These are phyloP conservation scores for Gallinago nigripennis DNA, from an alignment of 2,797 vertebrate species.

Conservation along the genomic window DNA sequence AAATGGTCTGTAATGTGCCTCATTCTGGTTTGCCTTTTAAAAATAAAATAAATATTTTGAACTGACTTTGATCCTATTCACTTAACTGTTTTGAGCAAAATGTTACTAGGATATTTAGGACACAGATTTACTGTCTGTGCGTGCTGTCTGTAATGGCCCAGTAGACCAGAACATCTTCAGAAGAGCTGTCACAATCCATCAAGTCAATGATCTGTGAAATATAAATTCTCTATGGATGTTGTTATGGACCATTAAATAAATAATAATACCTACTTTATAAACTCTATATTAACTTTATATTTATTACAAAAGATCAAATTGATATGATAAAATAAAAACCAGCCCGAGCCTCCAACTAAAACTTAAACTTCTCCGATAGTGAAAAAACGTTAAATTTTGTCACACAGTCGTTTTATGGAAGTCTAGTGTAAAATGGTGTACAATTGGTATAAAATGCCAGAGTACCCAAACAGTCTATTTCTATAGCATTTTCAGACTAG, in stretches of 20 bases:
- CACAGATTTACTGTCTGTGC: slow-evolving; percentile 52
- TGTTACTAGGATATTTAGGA: slow-evolving; percentile 37
- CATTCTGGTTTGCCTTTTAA: slow-evolving; percentile 6
- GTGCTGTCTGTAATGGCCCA: slow-evolving; percentile 55
- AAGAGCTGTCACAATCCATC: slow-evolving; percentile 71
- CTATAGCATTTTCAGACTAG: neutral
- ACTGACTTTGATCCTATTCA: neutral
- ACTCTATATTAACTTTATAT: slow-evolving; percentile 54
- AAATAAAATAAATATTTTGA: slow-evolving; percentile 28
- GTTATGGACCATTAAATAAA: slow-evolving; percentile 70
- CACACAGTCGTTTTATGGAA: neutral
- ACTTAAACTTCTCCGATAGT: neutral
- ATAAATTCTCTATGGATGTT: slow-evolving; percentile 65
- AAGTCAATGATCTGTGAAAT: slow-evolving; percentile 67
- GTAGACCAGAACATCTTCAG: slow-evolving; percentile 70
- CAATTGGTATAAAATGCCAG: neutral
- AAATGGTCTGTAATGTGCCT: neutral
- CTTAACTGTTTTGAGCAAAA: slow-evolving; percentile 22
- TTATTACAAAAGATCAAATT: slow-evolving; percentile 49
- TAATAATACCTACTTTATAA: slow-evolving; percentile 73
- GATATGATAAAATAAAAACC: slow-evolving; percentile 24
- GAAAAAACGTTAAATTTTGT: neutral
- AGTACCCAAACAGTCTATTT: neutral
- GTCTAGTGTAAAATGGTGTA: neutral
- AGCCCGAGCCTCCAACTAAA: neutral